phyloP scores from a whole-genome alignment of 1,140 invertebrate genomes.

The Drosophila pandora region DNA sequence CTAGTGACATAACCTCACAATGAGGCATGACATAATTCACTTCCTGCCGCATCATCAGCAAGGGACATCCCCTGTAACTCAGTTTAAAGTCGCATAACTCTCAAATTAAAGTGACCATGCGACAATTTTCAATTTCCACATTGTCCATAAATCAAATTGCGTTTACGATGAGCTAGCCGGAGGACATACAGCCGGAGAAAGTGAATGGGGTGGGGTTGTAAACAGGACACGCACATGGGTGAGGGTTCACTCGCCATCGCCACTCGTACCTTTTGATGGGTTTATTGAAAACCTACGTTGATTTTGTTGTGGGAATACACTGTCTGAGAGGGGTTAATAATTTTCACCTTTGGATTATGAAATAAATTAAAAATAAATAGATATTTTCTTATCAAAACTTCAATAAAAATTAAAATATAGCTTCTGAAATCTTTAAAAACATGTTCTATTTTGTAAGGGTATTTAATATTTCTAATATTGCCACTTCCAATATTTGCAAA shows the following conservation, averaged over 20 bases:
- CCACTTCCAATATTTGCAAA: neutral
- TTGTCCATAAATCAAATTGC: conserved; percentile 81
- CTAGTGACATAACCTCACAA: conserved; percentile 75
- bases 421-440: neutral
- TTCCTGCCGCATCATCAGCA: conserved; percentile 54
- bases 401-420: too few species aligned
- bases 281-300: conserved; percentile 72
- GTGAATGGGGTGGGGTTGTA: conserved; percentile 6
- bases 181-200: conserved; percentile 32
- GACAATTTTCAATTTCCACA: conserved; percentile 78
- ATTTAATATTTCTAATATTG: neutral
- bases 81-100: conserved; percentile 80
- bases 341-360: neutral
- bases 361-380: neutral
- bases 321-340: conserved; percentile 8
- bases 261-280: conserved; percentile 67
- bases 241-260: conserved; percentile 58
- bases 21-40: conserved; percentile 72
- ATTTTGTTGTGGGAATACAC: conserved; percentile 22
- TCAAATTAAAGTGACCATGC: conserved; percentile 81
- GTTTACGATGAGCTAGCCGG: conserved; percentile 60
- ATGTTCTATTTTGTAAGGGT: conserved; percentile 9
- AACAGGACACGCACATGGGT: conserved; percentile 22
- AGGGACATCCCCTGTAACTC: conserved; percentile 33
- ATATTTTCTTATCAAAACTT: neutral